Percentiles rank a stretch among this genome's conserved stretches.
Evolutionary conservation across 2,888 invertebrate genomes (phyloP).

Genomic region (Cecidostiba fungosa): DNA sequence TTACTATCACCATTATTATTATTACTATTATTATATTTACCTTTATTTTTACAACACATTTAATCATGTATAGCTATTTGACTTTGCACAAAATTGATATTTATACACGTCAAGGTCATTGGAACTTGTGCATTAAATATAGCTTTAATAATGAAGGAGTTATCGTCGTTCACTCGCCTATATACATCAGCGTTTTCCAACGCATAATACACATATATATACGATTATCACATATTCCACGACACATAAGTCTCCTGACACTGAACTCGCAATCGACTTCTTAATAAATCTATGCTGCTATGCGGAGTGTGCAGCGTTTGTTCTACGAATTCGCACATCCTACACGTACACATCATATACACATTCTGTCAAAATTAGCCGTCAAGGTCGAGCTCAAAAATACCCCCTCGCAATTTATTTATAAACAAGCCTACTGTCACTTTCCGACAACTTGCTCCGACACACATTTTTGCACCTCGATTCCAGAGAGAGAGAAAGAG

Average conservation of each 20-base stretch:
- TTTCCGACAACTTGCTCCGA: background rate
- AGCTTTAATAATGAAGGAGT: background rate
- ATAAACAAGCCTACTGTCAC: slow-evolving; percentile 4
- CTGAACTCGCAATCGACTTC: background rate
- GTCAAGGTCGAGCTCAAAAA: background rate
- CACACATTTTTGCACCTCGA: background rate
- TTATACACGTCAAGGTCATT: slow-evolving; percentile 6
- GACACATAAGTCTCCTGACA: background rate
- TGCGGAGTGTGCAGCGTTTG: background rate
- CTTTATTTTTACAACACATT: slow-evolving; percentile 13
- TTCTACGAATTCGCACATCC: background rate
- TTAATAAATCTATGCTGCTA: background rate
- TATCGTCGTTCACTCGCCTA: background rate
- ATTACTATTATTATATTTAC: background rate
- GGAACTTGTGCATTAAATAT: background rate
- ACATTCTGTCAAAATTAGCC: slow-evolving; percentile 12
- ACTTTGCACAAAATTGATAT: slow-evolving; percentile 8
- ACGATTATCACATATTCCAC: background rate
- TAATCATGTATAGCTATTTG: background rate
- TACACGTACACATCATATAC: background rate
- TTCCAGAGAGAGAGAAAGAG: background rate
- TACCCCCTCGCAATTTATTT: background rate
- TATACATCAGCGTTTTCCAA: background rate
- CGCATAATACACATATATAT: background rate
- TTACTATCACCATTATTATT: background rate